These are phyloP conservation scores for Cinara cedri DNA, from an alignment of 2,888 invertebrate species.

Conservation along the genomic window DNA sequence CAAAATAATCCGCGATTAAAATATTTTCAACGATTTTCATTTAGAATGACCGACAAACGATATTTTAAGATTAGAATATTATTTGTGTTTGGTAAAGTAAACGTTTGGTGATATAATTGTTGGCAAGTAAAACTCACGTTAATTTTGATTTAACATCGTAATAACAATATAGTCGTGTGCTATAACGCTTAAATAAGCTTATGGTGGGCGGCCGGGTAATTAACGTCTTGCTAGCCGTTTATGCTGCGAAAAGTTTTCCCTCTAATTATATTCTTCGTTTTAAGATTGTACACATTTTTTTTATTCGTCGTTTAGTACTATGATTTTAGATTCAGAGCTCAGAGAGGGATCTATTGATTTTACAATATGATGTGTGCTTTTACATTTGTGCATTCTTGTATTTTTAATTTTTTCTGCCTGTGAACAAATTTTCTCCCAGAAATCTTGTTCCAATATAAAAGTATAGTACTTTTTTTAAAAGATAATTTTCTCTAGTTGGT, in stretches of 20 bases:
- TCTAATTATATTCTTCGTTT: not conserved
- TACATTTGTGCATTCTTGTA: no score
- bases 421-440: no score
- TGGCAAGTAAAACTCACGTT: conserved; percentile 19
- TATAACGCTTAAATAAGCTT: not conserved
- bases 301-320: no score
- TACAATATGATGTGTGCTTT: no score
- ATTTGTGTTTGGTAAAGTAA: conserved; percentile 10
- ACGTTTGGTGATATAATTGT: not conserved
- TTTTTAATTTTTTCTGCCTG: no score
- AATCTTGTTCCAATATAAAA: no score
- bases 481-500: no score
- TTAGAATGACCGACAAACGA: not conserved
- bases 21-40: not conserved
- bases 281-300: not conserved
- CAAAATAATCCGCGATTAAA: not conserved
- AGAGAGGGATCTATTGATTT: no score
- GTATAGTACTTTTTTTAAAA: no score
- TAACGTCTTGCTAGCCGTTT: not conserved
- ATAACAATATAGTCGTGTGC: not conserved
- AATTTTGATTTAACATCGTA: conserved; percentile 33
- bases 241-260: not conserved
- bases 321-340: no score
- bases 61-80: not conserved
- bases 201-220: conserved; percentile 7